Base-by-base conservation (phyloP, 1,140 invertebrate species). In the Megalopta genalis region DNA sequence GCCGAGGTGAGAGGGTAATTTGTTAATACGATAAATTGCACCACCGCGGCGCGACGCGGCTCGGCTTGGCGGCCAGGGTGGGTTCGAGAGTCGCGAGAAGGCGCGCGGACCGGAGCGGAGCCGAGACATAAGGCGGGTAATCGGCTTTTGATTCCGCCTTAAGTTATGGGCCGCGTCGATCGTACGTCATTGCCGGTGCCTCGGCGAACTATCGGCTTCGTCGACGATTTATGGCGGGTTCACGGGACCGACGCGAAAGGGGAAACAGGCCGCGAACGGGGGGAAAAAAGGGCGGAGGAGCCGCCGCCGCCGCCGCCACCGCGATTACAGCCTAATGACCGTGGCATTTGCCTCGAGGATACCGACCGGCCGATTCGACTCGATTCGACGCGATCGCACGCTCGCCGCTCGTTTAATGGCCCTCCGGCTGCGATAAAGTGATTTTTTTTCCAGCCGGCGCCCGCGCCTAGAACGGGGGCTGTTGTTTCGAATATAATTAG, bases 21-120 rank as follows among this genome's bases (percentile, higher is more conserved):
- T 81, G 80, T 81, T 81, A 81, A 81, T 77, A 77, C 74, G 74
- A 77, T 81, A 77, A 77, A 81, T 81, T 60, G 66, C 73, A 64
- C 32, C 78, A 54, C 57, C 72, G n/a, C 21, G 52, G 16, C 52
- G n/a, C 57, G 18, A 2, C n/a, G 39, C 54, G 57, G n/a, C n/a
- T n/a, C 57, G 62, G 69, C n/a, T n/a, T n/a, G n/a, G n/a, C n/a
- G n/a, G n/a, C n/a, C n/a, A n/a, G 25, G 39, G 27, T 14, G 42
- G 46, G 49, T 21, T n/a, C n/a, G 37, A 42, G n/a, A 60, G 25
- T 54, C 25, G 49, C 42, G 74, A 76, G 46, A 42, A 52, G 0
- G 42, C 16, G 6, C 27, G n/a, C 25, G 49, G 27, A 16, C 12
- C 8, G 16, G n/a, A 27, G 37, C 67, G 57, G 18, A 27, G 4